Conservation (phyloP, 2,113 vertebrate genomes). For the Leptodactylus fuscus region DNA sequence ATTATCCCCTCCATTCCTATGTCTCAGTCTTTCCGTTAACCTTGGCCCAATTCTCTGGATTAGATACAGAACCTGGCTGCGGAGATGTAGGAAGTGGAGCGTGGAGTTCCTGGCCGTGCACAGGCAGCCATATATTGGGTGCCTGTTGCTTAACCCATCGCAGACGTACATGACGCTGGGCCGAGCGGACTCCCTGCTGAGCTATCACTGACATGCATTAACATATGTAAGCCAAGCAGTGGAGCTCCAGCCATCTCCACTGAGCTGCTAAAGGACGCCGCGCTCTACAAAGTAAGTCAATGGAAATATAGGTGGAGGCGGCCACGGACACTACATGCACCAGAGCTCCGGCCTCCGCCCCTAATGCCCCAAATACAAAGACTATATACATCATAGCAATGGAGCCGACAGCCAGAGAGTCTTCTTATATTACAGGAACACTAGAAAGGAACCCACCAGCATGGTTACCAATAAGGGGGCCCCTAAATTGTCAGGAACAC, state of each 20-base stretch:
- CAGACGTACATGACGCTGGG: not conserved
- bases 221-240: not conserved
- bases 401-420: too few species aligned
- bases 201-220: not conserved
- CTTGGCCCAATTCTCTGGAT: not conserved
- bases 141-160: not conserved
- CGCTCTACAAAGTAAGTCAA: not conserved
- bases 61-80: conserved; percentile 24
- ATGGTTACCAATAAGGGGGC: too few species aligned
- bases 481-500: too few species aligned
- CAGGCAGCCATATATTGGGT: not conserved
- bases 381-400: too few species aligned
- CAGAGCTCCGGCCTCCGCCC: not conserved
- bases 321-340: not conserved
- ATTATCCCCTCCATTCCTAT: not conserved
- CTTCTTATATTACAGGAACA: too few species aligned
- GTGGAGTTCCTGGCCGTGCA: conserved; percentile 20
- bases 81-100: conserved; percentile 26
- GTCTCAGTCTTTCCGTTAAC: not conserved
- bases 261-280: not conserved
- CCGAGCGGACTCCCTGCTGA: not conserved
- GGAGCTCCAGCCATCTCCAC: not conserved
- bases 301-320: not conserved
- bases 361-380: not conserved
- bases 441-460: too few species aligned